These are phyloP conservation scores for Thecophora atra DNA, from an alignment of 2,888 invertebrate genomes.

Conservation along the genomic window DNA sequence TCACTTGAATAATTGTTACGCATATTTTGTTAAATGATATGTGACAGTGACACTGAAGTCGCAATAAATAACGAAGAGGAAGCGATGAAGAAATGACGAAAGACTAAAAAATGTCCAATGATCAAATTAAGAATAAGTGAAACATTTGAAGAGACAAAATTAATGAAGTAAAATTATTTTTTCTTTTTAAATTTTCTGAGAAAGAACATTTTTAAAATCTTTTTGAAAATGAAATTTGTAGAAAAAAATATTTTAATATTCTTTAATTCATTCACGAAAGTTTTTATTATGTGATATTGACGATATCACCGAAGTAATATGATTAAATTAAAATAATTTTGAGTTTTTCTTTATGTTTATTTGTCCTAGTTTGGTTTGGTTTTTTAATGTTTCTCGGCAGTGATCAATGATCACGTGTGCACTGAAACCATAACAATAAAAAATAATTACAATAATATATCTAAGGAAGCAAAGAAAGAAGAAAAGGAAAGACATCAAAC, in stretches of 20 bases:
- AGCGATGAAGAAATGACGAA: not conserved
- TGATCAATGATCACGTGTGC: slow-evolving; percentile 16
- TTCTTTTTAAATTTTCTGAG: too few relatives aligned
- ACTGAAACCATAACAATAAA: not conserved
- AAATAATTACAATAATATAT: not conserved
- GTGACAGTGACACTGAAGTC: not conserved
- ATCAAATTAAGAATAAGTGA: not conserved
- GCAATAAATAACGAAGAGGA: not conserved
- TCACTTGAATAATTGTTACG: too few relatives aligned
- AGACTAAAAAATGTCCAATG: not conserved
- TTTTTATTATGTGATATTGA: not conserved
- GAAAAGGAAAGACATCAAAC: too few relatives aligned
- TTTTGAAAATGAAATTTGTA: not conserved
- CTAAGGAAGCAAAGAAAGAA: not conserved
- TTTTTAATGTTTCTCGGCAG: not conserved
- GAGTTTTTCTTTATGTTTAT: not conserved
- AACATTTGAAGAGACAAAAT: not conserved
- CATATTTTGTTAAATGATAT: too few relatives aligned
- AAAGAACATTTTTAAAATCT: too few relatives aligned
- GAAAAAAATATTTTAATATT: not conserved
- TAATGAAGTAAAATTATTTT: not conserved
- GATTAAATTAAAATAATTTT: not conserved
- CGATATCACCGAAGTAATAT: too few relatives aligned
- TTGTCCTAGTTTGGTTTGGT: not conserved
- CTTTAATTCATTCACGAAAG: not conserved